Percentiles rank a stretch among this genome's conserved stretches.
Conservation (phyloP, 37 sponge, comb jelly and placozoan species). For the Agelas oroides region DNA sequence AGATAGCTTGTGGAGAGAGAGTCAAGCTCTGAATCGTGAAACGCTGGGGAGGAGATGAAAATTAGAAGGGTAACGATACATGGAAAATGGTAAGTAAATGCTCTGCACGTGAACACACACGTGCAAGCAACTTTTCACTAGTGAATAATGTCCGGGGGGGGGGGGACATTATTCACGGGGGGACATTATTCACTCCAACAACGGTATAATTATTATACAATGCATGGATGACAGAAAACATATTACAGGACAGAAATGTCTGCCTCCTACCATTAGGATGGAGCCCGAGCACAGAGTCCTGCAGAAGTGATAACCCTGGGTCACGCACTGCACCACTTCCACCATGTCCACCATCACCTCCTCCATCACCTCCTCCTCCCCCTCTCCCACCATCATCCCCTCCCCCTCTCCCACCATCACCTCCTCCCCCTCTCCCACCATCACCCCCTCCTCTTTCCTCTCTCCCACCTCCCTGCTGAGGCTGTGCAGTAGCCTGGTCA, state of each 20-base stretch:
- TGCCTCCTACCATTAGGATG: slow-evolving; percentile 9
- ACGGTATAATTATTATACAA: no score
- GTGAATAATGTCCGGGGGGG: no score
- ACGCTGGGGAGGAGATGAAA: neutral
- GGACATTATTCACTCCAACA: no score
- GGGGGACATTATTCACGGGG: no score
- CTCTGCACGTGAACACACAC: no score
- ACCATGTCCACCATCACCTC: neutral
- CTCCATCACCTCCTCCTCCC: neutral
- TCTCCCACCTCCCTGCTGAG: no score
- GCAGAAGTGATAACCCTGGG: slow-evolving; percentile 42
- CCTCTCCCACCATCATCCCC: neutral
- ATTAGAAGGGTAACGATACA: no score
- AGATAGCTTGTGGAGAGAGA: slow-evolving; percentile 11
- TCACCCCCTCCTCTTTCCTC: no score
- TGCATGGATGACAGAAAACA: neutral
- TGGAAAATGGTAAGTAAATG: no score
- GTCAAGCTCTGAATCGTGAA: slow-evolving; percentile 6
- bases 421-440: no score
- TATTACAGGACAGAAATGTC: neutral
- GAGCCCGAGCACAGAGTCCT: slow-evolving; percentile 48
- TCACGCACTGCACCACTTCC: neutral
- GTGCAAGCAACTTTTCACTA: no score
- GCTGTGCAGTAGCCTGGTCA: slow-evolving; percentile 25
- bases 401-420: neutral